Base-by-base conservation (phyloP, 2,113 vertebrate genomes). In the Mus musculus region DNA sequence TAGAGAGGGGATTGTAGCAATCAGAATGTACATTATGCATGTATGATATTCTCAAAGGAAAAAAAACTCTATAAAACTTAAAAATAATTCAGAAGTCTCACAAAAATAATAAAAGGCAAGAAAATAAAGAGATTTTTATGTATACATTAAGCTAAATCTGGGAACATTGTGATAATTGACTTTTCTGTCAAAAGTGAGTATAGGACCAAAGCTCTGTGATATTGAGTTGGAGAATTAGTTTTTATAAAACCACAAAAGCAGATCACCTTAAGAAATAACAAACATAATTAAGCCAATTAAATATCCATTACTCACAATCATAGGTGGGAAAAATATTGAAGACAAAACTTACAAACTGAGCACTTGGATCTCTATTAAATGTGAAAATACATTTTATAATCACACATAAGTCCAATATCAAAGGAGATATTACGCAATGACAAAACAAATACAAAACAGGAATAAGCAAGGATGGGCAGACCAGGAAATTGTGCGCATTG, bases 61-160 rank as follows among this genome's bases (percentile, higher is more conserved):
- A 65, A 63, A 14, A 84, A 28, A 39, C 12, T 39, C 14, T 30
- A 65, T 30, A 33, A 46, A 65, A 85, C 12, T 8, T 28, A 26
- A 82, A 80, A 61, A 14, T 46, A 92, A 94, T 56, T 96, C n/a
- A 92, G 16, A 42, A 22, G 88, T 85, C 82, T 78, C 56, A 65
- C 76, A 33, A 20, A 85, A 19, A 78, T 49, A 72, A 80, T 5
- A 16, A 49, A 22, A 94, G 94, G 3, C 42, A 84, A 39, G 36
- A 63, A 63, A 63, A 84, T 28, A 61, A 82, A 80, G 61, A 73
- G 7, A 91, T 81, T n/a, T 94, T 80, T 63, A 90, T 71, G 11
- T 5, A 59, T 63, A 19, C 6, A 65, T 13, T 76, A 61, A 61
- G 3, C 49, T 59, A 1, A 3, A 56, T 22, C 4, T 5, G 65